These are phyloP conservation scores for Brachypterus glaber DNA, from an alignment of 2,888 invertebrate species.

Conservation along the genomic window DNA sequence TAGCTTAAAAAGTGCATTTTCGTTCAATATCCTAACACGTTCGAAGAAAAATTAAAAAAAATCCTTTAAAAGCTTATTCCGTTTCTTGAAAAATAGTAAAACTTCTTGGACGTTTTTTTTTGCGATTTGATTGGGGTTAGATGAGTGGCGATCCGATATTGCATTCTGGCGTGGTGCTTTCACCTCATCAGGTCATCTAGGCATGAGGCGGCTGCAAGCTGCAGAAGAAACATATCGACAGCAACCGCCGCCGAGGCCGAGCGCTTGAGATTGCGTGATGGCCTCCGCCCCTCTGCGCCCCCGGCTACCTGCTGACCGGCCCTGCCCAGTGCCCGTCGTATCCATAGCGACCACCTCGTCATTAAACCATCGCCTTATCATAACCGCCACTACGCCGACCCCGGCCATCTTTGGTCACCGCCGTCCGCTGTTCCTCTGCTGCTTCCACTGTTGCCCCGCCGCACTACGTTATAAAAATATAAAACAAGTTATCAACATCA, in stretches of 20 bases:
- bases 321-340: conserved; percentile 45
- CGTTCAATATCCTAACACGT: too few species aligned
- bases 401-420: conserved; percentile 42
- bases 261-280: conserved; percentile 43
- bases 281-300: conserved; percentile 35
- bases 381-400: conserved; percentile 42
- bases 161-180: conserved; percentile 1
- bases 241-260: conserved; percentile 23
- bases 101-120: background rate
- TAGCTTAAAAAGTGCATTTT: too few species aligned
- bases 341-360: conserved; percentile 45
- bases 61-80: too few species aligned
- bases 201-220: conserved; percentile 23
- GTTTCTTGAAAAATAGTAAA: background rate
- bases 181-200: background rate
- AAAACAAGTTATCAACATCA: too few species aligned
- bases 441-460: conserved; percentile 9
- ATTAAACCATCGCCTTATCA: conserved; percentile 50
- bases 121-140: background rate
- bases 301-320: conserved; percentile 39
- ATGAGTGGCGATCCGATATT: background rate
- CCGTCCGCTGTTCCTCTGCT: conserved; percentile 26
- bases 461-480: too few species aligned
- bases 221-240: conserved; percentile 40
- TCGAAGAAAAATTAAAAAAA: too few species aligned